Base-by-base conservation (phyloP, 2,888 invertebrate genomes). In the Loripinus fragilis region DNA sequence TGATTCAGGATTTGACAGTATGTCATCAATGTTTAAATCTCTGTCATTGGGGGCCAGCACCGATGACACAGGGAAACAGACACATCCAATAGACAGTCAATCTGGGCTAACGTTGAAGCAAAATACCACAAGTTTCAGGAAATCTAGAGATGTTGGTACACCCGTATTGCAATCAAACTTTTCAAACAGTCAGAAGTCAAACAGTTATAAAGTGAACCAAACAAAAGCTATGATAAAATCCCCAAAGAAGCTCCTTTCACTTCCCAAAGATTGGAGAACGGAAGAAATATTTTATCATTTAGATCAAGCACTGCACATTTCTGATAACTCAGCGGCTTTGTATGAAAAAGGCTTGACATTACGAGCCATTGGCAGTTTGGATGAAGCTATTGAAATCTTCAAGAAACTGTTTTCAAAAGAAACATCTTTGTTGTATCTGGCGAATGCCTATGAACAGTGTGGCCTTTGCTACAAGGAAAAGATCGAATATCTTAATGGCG, bases 141-240 rank as follows among this genome's bases (percentile, higher is more conserved):
- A n/a, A n/a, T n/a, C n/a, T n/a, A n/a, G n/a, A n/a, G n/a, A n/a
- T n/a, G n/a, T n/a, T n/a, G n/a, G n/a, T n/a, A n/a, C n/a, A n/a
- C n/a, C n/a, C n/a, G n/a, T n/a, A n/a, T n/a, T n/a, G n/a, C n/a
- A n/a, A n/a, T n/a, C n/a, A n/a, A n/a, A n/a, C n/a, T n/a, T n/a
- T n/a, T n/a, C n/a, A n/a, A n/a, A n/a, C n/a, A n/a, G n/a, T n/a
- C n/a, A n/a, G n/a, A n/a, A n/a, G n/a, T n/a, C 15, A 15, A 41
- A 41, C 41, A 15, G 15, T 41, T 20, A 3, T 45, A 45, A 52
- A 2, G 23, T 52, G 28, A 52, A 52, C 3, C 25, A 52, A 28
- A 25, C 28, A n/a, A 52, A 52, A 52, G 52, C 52, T 15, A 52
- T 52, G 52, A 52, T 52, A 28, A 52, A 52, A 52, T 25, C 25